Conservation (phyloP, 2,888 invertebrate genomes). For the Idaea biselata region DNA sequence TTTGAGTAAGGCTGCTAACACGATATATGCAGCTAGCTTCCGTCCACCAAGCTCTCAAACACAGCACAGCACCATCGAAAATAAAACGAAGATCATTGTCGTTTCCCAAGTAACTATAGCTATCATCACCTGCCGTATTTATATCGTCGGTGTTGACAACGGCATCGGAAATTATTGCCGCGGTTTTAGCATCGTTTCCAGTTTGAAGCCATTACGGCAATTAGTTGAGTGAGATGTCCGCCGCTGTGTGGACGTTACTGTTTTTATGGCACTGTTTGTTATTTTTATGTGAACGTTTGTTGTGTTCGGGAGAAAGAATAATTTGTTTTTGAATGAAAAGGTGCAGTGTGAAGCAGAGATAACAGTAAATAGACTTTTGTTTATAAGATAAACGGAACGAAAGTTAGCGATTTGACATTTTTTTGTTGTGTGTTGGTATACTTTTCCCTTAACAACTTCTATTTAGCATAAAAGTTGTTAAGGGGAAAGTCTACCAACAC, state of each 20-base stretch:
- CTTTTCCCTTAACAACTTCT: too few relatives aligned
- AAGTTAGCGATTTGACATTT: not conserved
- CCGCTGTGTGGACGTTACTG: constrained; percentile 57
- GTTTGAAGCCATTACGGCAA: constrained; percentile 75
- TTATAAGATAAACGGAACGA: not conserved
- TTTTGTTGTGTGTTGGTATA: too few relatives aligned
- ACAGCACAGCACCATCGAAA: constrained; percentile 44
- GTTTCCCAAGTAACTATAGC: constrained; percentile 61
- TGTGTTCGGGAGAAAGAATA: constrained; percentile 29
- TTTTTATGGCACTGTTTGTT: constrained; percentile 62
- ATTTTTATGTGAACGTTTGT: constrained; percentile 38
- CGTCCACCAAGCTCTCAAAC: not conserved
- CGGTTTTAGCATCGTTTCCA: constrained; percentile 63
- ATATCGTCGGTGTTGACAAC: constrained; percentile 66
- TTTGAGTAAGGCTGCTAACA: too few relatives aligned
- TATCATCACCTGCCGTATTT: constrained; percentile 76
- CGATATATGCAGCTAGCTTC: not conserved
- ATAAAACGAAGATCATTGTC: constrained; percentile 72
- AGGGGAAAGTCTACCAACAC: too few relatives aligned
- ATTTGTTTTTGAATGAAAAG: constrained; percentile 15
- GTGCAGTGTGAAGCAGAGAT: not conserved
- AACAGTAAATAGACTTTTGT: not conserved
- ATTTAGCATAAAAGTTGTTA: too few relatives aligned
- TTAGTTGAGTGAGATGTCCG: constrained; percentile 81
- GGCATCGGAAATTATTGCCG: constrained; percentile 67